Evolutionary conservation across 2,888 invertebrate genomes (phyloP).

Genomic region (Drosophila seclusa): DNA sequence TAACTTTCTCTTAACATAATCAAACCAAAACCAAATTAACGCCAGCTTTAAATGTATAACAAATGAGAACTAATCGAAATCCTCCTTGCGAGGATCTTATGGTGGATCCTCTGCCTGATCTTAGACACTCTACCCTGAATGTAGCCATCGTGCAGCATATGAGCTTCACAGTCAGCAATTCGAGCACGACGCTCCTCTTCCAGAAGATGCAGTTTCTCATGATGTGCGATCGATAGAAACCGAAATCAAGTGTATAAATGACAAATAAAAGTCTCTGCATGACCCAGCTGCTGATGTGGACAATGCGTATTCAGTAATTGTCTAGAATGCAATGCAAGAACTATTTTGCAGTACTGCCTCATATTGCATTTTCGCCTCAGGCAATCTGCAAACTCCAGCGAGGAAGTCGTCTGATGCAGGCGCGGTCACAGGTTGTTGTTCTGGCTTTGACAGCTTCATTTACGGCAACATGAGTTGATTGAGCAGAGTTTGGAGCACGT

Average conservation of each 20-base stretch:
- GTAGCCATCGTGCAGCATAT: constrained; percentile 26
- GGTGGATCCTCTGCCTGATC: constrained; percentile 15
- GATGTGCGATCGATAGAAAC: constrained; percentile 46
- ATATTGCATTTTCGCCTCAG: constrained; percentile 42
- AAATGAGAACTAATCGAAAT: constrained; percentile 12
- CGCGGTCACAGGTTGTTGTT: background rate
- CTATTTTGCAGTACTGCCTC: constrained; percentile 19
- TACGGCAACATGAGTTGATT: background rate
- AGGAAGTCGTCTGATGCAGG: constrained; percentile 53
- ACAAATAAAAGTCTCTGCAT: too few species aligned
- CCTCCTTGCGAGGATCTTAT: background rate
- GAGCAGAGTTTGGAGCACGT: background rate
- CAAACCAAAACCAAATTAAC: too few species aligned
- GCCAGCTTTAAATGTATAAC: fast-evolving
- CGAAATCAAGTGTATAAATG: constrained; percentile 47
- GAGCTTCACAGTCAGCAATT: constrained; percentile 16
- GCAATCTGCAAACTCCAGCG: constrained; percentile 58
- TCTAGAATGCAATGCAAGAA: constrained; percentile 35
- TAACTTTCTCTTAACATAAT: background rate
- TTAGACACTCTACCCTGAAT: constrained; percentile 3
- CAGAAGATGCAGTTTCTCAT: constrained; percentile 33
- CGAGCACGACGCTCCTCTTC: constrained; percentile 19
- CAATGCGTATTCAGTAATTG: constrained; percentile 21
- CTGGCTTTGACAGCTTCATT: background rate
- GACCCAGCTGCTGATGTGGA: constrained; percentile 9